These are phyloP conservation scores for Malaclemys terrapin DNA, from an alignment of 2,113 vertebrate genomes.

Conservation along the genomic window DNA sequence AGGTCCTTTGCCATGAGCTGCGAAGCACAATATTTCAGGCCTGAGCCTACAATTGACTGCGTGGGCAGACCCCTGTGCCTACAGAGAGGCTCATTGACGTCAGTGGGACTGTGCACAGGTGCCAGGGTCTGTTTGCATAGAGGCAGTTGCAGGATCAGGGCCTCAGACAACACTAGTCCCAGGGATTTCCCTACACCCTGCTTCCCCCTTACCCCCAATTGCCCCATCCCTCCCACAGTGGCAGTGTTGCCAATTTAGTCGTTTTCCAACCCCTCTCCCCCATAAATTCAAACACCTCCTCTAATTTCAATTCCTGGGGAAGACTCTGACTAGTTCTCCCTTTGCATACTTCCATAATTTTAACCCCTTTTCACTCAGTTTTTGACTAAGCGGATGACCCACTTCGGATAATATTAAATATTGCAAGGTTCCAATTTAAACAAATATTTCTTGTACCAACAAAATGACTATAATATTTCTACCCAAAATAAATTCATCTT, in stretches of 20 bases:
- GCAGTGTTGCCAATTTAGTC: neutral
- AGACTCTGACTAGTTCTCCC: neutral
- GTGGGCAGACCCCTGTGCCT: neutral
- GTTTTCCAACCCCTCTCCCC: neutral
- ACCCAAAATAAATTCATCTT: neutral
- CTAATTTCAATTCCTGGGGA: neutral
- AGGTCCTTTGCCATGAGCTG: conserved; percentile 13
- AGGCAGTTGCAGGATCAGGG: neutral
- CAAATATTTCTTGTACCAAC: neutral
- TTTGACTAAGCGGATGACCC: neutral
- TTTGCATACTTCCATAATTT: neutral
- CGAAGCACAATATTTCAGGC: conserved; percentile 59
- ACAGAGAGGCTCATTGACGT: rapidly evolving
- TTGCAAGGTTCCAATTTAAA: neutral
- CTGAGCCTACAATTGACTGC: neutral
- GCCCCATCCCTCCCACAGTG: no score
- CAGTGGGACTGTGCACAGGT: neutral
- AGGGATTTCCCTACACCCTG: neutral
- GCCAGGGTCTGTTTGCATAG: neutral
- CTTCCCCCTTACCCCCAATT: no score
- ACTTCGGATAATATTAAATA: neutral
- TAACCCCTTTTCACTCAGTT: neutral
- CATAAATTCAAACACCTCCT: neutral
- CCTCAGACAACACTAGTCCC: neutral
- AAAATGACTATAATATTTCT: neutral